Percentiles rank a stretch among this genome's conserved stretches.
phyloP scores from a whole-genome alignment of 2,888 invertebrate genomes.

The Meganola albula region DNA sequence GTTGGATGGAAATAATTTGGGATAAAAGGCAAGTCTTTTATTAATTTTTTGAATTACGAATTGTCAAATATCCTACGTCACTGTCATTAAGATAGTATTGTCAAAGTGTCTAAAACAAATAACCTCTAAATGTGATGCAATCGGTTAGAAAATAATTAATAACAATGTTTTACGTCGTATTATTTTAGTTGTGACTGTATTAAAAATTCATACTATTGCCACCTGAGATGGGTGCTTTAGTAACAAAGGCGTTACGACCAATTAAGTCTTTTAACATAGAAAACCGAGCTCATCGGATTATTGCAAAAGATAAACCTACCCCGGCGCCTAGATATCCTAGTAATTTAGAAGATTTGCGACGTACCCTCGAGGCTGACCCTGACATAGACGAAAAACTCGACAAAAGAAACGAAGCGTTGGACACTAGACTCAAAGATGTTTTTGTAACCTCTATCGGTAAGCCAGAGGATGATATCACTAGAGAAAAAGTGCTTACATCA shows the following conservation, averaged over 20 bases:
- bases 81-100: constrained; percentile 6
- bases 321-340: constrained; percentile 84
- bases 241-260: constrained; percentile 78
- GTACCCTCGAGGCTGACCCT: constrained; percentile 80
- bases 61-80: constrained; percentile 18
- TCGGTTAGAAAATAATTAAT: constrained; percentile 8
- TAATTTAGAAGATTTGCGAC: constrained; percentile 79
- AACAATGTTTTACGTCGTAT: constrained; percentile 28
- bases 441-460: constrained; percentile 83
- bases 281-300: constrained; percentile 83
- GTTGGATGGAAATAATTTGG: too few relatives aligned
- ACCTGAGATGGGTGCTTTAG: constrained; percentile 82
- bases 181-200: constrained; percentile 16
- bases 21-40: too few relatives aligned
- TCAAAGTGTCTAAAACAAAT: constrained; percentile 15
- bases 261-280: constrained; percentile 85
- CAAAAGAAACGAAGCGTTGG: constrained; percentile 79
- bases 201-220: constrained; percentile 44
- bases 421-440: constrained; percentile 82
- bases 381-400: constrained; percentile 78
- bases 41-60: constrained; percentile 23
- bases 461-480: constrained; percentile 70
- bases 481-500: constrained; percentile 49
- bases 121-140: constrained; percentile 35
- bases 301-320: constrained; percentile 80